phyloP scores from a whole-genome alignment of 2,113 vertebrate species.

The Sialia sialis region DNA sequence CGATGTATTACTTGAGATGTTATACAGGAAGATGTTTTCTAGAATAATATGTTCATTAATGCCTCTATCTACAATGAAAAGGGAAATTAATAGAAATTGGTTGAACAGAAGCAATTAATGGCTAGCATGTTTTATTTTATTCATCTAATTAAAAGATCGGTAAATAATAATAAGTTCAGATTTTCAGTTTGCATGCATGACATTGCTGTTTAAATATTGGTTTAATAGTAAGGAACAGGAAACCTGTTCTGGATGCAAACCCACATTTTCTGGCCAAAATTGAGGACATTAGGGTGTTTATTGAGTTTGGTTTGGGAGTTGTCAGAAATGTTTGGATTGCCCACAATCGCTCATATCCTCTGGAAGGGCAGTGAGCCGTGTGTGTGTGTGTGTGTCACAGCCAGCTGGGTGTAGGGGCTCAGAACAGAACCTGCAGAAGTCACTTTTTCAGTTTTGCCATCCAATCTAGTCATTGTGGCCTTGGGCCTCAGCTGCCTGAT shows the following conservation, averaged over 20 bases:
- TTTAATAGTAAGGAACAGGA: not conserved
- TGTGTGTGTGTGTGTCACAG: not conserved
- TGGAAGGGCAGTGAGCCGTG: not conserved
- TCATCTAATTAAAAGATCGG: not conserved
- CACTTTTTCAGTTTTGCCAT: not conserved
- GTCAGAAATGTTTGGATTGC: not conserved
- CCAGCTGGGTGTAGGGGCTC: not conserved
- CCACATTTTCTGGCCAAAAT: not conserved
- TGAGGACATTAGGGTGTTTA: not conserved
- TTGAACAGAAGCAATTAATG: not conserved
- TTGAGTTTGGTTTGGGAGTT: not conserved
- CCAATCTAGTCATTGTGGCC: not conserved
- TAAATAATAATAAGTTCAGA: not conserved
- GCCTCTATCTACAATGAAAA: not conserved
- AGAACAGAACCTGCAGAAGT: not conserved
- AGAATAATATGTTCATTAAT: not conserved
- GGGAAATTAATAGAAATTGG: not conserved
- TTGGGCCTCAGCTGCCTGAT: not conserved
- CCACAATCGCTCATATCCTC: accelerated
- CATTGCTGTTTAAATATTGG: not conserved
- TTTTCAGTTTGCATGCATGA: not conserved
- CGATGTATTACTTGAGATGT: not conserved
- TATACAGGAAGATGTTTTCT: not conserved
- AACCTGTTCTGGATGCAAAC: not conserved
- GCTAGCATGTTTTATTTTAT: not conserved